Evolutionary conservation across 2,888 invertebrate genomes (phyloP).

Genomic region (Deroplatys truncata): DNA sequence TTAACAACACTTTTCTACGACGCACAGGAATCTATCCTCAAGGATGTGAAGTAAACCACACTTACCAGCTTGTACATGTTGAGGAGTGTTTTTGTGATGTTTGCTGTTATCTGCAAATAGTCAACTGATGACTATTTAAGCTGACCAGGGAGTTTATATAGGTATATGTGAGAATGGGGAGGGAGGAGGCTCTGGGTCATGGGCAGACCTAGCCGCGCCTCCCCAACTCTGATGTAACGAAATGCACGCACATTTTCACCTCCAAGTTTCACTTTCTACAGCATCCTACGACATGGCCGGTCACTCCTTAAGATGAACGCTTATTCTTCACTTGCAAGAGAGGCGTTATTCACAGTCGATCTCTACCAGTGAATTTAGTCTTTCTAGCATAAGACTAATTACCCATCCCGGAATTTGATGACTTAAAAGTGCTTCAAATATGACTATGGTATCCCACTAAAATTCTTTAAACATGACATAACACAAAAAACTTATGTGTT

Average conservation of each 20-base stretch:
- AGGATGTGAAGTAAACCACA: background rate
- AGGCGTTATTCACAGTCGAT: too few species aligned
- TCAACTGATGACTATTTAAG: background rate
- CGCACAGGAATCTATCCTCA: too few species aligned
- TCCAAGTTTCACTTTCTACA: background rate
- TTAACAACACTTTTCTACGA: too few species aligned
- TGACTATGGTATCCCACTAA: too few species aligned
- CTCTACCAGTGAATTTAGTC: too few species aligned
- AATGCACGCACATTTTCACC: background rate
- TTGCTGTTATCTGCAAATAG: background rate
- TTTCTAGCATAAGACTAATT: too few species aligned
- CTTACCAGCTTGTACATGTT: constrained; percentile 27
- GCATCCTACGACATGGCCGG: background rate
- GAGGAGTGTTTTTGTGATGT: background rate
- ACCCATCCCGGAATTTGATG: too few species aligned
- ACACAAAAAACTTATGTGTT: too few species aligned
- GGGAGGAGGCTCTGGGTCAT: background rate
- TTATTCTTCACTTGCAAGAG: background rate
- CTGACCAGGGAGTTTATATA: background rate
- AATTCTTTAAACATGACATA: too few species aligned
- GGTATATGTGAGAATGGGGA: background rate
- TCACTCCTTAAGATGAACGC: background rate
- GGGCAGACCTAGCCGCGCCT: background rate
- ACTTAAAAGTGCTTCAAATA: too few species aligned
- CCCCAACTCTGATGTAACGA: background rate